Conservation (phyloP, 2,888 invertebrate genomes). For the Apantesis nais region DNA sequence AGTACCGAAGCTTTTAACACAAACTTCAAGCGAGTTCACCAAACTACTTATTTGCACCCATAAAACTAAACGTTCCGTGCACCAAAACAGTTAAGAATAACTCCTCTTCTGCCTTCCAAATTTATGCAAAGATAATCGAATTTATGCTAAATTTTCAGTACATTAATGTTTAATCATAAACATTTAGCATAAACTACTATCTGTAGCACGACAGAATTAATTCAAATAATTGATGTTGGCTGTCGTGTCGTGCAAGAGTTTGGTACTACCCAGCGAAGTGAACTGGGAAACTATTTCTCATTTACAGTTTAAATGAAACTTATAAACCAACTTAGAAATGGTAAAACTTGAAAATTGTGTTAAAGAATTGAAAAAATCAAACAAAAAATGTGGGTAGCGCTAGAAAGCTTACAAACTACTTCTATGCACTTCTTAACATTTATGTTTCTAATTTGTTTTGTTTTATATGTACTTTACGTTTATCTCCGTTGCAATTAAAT, state of each 20-base stretch:
- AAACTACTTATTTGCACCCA: constrained; percentile 72
- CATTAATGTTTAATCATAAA: constrained; percentile 36
- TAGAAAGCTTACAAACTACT: background rate
- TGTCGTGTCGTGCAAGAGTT: constrained; percentile 12
- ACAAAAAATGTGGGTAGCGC: background rate
- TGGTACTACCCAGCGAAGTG: background rate
- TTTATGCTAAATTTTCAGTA: constrained; percentile 49
- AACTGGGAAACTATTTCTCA: constrained; percentile 6
- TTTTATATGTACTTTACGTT: too few relatives aligned
- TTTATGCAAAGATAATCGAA: constrained; percentile 58
- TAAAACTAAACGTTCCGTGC: constrained; percentile 71
- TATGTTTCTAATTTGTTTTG: too few relatives aligned
- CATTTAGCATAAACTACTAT: constrained; percentile 44
- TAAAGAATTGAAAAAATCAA: background rate
- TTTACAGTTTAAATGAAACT: constrained; percentile 2
- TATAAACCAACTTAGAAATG: background rate
- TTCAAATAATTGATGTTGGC: constrained; percentile 17
- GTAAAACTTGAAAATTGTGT: background rate
- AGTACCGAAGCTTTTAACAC: constrained; percentile 50
- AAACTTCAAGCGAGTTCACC: constrained; percentile 51
- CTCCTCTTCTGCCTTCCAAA: constrained; percentile 41
- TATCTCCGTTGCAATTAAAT: too few relatives aligned
- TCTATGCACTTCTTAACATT: too few relatives aligned
- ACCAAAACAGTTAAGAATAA: constrained; percentile 57
- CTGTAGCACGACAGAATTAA: constrained; percentile 36